These are phyloP conservation scores for Fistularia tabacaria DNA, from an alignment of 2,797 vertebrate genomes.

Conservation along the genomic window DNA sequence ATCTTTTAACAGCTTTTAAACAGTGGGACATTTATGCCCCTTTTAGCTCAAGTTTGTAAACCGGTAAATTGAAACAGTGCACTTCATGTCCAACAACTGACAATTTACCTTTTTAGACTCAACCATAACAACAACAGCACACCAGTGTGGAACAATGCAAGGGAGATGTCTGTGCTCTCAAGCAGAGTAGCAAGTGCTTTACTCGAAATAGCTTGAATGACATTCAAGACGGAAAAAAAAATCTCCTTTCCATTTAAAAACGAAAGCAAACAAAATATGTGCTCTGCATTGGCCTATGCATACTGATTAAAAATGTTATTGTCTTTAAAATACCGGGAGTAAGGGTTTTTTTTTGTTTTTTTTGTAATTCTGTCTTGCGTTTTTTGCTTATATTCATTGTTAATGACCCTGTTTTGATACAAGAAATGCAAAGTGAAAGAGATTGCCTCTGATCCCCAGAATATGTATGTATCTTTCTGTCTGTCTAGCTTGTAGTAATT, in stretches of 20 bases:
- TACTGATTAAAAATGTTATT: constrained; percentile 53
- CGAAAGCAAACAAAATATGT: constrained; percentile 78
- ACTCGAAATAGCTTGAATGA: constrained; percentile 78
- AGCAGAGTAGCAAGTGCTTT: constrained; percentile 88
- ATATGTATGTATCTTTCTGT: constrained; percentile 52
- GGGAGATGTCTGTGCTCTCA: constrained; percentile 78
- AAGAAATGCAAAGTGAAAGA: constrained; percentile 50
- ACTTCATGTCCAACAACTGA: constrained; percentile 92
- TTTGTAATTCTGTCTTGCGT: constrained; percentile 43
- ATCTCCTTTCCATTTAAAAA: constrained; percentile 79
- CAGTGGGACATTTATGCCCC: constrained; percentile 79
- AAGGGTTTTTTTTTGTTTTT: constrained; percentile 23
- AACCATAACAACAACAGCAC: constrained; percentile 81
- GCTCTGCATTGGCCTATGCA: constrained; percentile 63
- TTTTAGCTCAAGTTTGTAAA: constrained; percentile 94
- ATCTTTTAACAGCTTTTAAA: constrained; percentile 71
- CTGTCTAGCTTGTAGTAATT: constrained; percentile 57
- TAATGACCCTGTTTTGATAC: constrained; percentile 81
- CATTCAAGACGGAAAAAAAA: constrained; percentile 76
- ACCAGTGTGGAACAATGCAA: constrained; percentile 68
- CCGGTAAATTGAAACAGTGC: constrained; percentile 98
- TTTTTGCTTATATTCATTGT: constrained; percentile 75
- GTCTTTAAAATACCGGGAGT: constrained; percentile 52
- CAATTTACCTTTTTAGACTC: constrained; percentile 87
- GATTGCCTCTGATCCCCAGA: constrained; percentile 51